Evolutionary conservation across 2,888 invertebrate genomes (phyloP).

Genomic region (Chloromyia formosa): DNA sequence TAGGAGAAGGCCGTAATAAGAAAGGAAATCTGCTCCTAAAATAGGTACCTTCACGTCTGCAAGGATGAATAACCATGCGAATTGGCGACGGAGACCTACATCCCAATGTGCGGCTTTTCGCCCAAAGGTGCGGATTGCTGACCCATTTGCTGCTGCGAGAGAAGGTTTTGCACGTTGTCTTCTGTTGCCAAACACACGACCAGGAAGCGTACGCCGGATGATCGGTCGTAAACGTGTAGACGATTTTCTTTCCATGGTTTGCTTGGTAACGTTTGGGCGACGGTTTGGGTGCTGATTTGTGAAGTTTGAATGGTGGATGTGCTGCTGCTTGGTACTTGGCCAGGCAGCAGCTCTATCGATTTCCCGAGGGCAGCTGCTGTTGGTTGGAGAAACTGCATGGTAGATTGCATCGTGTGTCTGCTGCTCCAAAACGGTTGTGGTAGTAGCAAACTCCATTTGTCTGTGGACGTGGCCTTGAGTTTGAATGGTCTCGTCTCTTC

Average conservation of each 20-base stretch:
- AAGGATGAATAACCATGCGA: not conserved
- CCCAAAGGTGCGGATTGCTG: not conserved
- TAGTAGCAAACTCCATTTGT: not conserved
- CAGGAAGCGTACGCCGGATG: not conserved
- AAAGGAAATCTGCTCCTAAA: not conserved
- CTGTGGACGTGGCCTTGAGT: not conserved
- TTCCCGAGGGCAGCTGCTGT: too few species aligned
- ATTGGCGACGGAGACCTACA: not conserved
- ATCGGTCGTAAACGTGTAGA: not conserved
- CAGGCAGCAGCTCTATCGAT: conserved; percentile 1
- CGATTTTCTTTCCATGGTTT: not conserved
- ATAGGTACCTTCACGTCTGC: not conserved
- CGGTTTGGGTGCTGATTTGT: too few species aligned
- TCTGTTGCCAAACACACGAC: not conserved
- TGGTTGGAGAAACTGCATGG: too few species aligned
- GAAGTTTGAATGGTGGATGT: not conserved
- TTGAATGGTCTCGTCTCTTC: not conserved
- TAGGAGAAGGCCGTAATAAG: not conserved
- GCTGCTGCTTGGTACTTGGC: not conserved
- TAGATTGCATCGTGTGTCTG: not conserved
- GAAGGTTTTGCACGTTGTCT: not conserved
- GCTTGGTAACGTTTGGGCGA: not conserved
- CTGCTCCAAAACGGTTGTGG: not conserved
- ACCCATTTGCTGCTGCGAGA: not conserved
- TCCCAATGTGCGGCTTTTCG: too few species aligned